A percentile compares a stretch with the other conserved stretches of the same genome.
These are phyloP conservation scores for Zosterops hypoxanthus DNA, from an alignment of 2,113 vertebrate species.

Conservation along the genomic window DNA sequence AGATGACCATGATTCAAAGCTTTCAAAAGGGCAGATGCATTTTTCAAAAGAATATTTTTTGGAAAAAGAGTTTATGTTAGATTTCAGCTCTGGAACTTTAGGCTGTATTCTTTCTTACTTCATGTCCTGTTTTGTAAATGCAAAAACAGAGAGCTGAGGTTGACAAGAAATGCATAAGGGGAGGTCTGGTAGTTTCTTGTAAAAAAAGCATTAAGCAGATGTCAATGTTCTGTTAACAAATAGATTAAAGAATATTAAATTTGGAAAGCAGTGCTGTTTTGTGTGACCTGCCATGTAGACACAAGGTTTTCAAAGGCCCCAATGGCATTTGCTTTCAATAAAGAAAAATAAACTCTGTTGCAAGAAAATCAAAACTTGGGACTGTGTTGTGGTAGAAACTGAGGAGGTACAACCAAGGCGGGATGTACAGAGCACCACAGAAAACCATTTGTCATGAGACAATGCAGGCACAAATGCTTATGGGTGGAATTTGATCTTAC, in stretches of 20 bases:
- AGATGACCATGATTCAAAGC: background rate
- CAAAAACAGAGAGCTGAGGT: background rate
- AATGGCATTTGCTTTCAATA: constrained; percentile 14
- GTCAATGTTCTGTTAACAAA: constrained; percentile 28
- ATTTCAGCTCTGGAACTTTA: background rate
- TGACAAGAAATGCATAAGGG: background rate
- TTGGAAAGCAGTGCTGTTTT: background rate
- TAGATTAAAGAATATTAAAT: background rate
- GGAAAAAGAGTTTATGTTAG: background rate
- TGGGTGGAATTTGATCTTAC: background rate
- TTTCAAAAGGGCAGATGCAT: background rate
- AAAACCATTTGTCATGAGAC: background rate
- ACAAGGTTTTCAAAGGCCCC: background rate
- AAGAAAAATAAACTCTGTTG: background rate
- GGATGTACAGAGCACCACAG: background rate
- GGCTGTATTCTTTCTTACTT: background rate
- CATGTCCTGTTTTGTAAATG: background rate
- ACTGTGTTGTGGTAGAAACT: background rate
- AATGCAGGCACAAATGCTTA: background rate
- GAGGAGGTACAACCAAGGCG: background rate
- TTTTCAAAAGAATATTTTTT: background rate
- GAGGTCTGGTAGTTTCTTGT: background rate
- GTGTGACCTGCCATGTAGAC: background rate
- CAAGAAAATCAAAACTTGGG: background rate
- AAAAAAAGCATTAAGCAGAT: background rate